These are phyloP conservation scores for Lampropteryx suffumata DNA, from an alignment of 2,888 invertebrate species.

Conservation along the genomic window DNA sequence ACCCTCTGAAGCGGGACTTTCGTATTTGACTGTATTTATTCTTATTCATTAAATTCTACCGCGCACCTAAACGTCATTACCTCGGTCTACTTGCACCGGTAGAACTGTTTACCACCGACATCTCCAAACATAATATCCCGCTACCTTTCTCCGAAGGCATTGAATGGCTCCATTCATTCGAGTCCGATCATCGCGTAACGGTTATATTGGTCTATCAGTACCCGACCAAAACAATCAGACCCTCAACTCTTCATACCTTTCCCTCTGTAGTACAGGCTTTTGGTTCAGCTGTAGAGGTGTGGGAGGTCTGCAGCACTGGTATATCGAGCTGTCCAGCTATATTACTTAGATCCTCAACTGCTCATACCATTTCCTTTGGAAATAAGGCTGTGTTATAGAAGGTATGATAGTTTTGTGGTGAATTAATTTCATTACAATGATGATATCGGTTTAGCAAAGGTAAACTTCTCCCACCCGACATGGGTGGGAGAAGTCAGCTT, in stretches of 20 bases:
- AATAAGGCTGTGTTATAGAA: neutral
- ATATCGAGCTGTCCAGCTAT: slow-evolving; percentile 2
- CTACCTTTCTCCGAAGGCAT: slow-evolving; percentile 64
- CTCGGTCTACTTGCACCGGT: too few relatives aligned
- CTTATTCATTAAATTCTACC: too few relatives aligned
- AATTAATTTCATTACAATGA: neutral
- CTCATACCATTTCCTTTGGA: slow-evolving; percentile 7
- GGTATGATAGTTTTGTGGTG: neutral
- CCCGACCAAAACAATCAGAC: slow-evolving; percentile 38
- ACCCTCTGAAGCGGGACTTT: too few relatives aligned
- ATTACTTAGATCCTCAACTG: slow-evolving; percentile 1
- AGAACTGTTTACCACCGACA: slow-evolving; percentile 22
- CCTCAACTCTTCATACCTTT: slow-evolving; percentile 12
- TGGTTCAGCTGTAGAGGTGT: neutral
- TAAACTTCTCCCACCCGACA: too few relatives aligned
- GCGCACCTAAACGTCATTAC: too few relatives aligned
- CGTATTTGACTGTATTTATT: too few relatives aligned
- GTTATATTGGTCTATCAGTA: slow-evolving; percentile 67
- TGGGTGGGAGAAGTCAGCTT: too few relatives aligned
- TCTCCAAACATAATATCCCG: slow-evolving; percentile 63
- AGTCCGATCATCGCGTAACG: slow-evolving; percentile 70
- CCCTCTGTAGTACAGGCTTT: neutral
- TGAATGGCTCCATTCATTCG: slow-evolving; percentile 75
- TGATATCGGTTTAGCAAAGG: too few relatives aligned
- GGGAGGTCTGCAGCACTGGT: slow-evolving; percentile 16